Evolutionary conservation across 2,113 vertebrate species (phyloP).

Genomic region (Clinocottus analis): DNA sequence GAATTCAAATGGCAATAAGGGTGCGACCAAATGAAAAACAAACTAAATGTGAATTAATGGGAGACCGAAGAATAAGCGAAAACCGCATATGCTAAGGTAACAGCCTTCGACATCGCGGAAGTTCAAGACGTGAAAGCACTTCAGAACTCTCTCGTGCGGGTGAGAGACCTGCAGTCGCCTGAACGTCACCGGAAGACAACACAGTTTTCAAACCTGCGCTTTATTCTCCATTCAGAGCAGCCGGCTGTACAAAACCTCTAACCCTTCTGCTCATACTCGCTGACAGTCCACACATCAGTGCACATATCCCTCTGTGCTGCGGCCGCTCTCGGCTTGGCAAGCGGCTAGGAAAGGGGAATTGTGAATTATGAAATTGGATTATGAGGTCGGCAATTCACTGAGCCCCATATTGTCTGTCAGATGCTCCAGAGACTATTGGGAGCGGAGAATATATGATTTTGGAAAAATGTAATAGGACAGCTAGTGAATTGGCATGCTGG

Average conservation of each 20-base stretch:
- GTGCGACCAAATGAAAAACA: background rate
- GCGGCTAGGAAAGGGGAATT: slow-evolving; percentile 52
- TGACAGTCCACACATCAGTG: slow-evolving; percentile 58
- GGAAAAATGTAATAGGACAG: slow-evolving; percentile 21
- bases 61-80: slow-evolving; percentile 1
- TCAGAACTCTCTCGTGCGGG: slow-evolving; percentile 7
- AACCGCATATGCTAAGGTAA: background rate
- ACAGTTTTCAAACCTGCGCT: slow-evolving; percentile 20
- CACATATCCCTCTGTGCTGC: slow-evolving; percentile 52
- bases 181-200: slow-evolving; percentile 23
- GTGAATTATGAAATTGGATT: slow-evolving; percentile 76
- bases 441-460: slow-evolving; percentile 34
- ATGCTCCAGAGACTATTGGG: slow-evolving; percentile 53
- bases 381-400: slow-evolving; percentile 68
- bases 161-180: slow-evolving; percentile 11
- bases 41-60: background rate
- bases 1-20: slow-evolving; percentile 8
- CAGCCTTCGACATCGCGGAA: background rate
- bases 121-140: slow-evolving; percentile 17
- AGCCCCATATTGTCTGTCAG: slow-evolving; percentile 66
- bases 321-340: slow-evolving; percentile 61
- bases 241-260: slow-evolving; percentile 39
- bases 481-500: slow-evolving; percentile 21
- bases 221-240: slow-evolving; percentile 42
- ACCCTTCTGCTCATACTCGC: slow-evolving; percentile 51